Evolutionary conservation across 53 echinoderm and acorn worm genomes (phyloP).

Genomic region (Mesocentrotus franciscanus): DNA sequence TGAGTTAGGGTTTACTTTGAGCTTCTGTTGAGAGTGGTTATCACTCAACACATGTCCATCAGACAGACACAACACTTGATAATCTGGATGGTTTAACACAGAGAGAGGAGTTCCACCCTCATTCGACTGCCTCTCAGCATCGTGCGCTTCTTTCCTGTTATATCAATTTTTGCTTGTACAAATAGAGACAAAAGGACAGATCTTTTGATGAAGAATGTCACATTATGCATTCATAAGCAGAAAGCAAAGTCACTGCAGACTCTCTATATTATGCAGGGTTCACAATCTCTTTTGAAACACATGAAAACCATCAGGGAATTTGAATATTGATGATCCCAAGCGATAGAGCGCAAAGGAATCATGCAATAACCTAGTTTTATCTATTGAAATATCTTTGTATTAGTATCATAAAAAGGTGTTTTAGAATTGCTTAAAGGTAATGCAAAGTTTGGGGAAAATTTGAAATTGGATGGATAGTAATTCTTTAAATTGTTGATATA

Average conservation of each 20-base stretch:
- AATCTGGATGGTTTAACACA: constrained; percentile 25
- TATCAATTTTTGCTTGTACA: background rate
- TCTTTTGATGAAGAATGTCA: background rate
- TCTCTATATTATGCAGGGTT: background rate
- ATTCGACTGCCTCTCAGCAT: background rate
- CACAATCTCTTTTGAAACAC: too few relatives aligned
- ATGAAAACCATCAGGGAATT: too few relatives aligned
- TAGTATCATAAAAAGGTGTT: too few relatives aligned
- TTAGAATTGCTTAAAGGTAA: too few relatives aligned
- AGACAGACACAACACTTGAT: constrained; percentile 38
- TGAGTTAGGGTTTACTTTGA: constrained; percentile 61
- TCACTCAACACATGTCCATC: constrained; percentile 57
- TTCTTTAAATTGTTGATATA: too few relatives aligned
- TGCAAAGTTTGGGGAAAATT: too few relatives aligned
- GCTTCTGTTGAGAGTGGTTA: constrained; percentile 62
- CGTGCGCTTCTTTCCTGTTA: background rate
- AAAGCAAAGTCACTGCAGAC: background rate
- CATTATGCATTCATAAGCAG: background rate
- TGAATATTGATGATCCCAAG: too few relatives aligned
- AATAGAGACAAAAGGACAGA: background rate
- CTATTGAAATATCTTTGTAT: too few relatives aligned
- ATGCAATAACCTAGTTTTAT: too few relatives aligned
- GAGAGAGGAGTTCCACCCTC: constrained; percentile 2
- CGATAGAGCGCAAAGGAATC: too few relatives aligned
- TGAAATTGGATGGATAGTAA: too few relatives aligned